phyloP scores from a whole-genome alignment of 2,888 invertebrate species.

The Acanthosoma haemorrhoidale region DNA sequence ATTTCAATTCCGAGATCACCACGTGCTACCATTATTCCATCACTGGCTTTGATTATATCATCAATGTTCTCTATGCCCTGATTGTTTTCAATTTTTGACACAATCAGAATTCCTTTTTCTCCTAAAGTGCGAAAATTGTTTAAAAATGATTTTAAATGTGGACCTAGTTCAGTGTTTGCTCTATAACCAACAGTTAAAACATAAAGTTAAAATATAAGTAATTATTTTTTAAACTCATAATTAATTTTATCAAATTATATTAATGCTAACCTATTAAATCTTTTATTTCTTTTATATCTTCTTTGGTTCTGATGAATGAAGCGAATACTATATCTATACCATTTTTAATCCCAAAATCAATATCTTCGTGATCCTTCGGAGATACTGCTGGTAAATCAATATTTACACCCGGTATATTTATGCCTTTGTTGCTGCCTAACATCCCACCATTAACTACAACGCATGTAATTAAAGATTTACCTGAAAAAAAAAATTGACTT shows the following conservation, averaged over 20 bases:
- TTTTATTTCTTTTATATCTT: slow-evolving; percentile 79
- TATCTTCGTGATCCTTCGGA: slow-evolving; percentile 88
- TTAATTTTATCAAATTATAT: no score
- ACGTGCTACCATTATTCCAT: slow-evolving; percentile 98
- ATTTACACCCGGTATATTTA: slow-evolving; percentile 90
- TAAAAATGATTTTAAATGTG: no score
- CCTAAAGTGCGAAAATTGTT: background rate
- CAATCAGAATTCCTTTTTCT: slow-evolving; percentile 50
- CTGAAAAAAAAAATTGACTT: slow-evolving; percentile 47
- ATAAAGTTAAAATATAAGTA: no score
- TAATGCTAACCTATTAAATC: slow-evolving; percentile 58
- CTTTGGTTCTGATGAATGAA: slow-evolving; percentile 90
- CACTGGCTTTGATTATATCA: slow-evolving; percentile 88
- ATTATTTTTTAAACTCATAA: no score
- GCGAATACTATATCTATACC: slow-evolving; percentile 95
- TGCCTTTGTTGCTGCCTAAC: slow-evolving; percentile 91
- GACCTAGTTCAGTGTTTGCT: no score
- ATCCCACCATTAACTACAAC: slow-evolving; percentile 91
- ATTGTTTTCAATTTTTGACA: slow-evolving; percentile 98
- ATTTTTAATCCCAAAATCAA: slow-evolving; percentile 85
- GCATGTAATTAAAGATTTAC: slow-evolving; percentile 60
- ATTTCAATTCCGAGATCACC: slow-evolving; percentile 98
- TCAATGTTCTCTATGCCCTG: slow-evolving; percentile 92
- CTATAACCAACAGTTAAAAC: no score
- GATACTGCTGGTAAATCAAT: slow-evolving; percentile 97